Conservation (phyloP, 2,113 vertebrate genomes). For the Gnathonemus echidnorhynchus region DNA sequence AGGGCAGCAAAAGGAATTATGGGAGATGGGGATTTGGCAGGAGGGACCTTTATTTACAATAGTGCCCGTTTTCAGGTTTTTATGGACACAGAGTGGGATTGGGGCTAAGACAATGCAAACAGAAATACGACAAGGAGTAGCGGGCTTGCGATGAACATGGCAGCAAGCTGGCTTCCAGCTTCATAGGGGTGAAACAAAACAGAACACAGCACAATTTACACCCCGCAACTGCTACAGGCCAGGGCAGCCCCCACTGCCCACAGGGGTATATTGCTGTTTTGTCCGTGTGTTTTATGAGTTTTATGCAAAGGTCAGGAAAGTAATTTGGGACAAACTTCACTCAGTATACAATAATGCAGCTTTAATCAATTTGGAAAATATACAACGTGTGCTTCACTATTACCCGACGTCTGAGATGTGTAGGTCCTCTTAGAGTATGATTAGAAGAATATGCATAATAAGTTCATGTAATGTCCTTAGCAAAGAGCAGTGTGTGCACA, state of each 20-base stretch:
- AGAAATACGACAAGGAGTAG: neutral
- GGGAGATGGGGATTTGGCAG: neutral
- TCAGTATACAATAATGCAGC: neutral
- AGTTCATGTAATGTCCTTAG: neutral
- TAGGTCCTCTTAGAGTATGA: neutral
- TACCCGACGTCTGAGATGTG: neutral
- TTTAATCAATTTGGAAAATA: neutral
- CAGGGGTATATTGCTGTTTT: neutral
- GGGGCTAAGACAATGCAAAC: neutral
- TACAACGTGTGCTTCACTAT: neutral
- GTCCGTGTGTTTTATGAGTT: neutral
- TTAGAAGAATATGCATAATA: conserved; percentile 5
- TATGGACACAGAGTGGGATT: neutral
- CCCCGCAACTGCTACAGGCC: neutral
- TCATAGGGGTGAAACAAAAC: neutral
- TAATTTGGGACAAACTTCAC: neutral
- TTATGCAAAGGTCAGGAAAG: neutral
- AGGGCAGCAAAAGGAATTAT: neutral
- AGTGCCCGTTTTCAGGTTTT: neutral
- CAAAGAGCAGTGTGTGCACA: conserved; percentile 4
- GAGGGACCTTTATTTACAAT: neutral
- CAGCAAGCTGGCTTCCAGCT: neutral
- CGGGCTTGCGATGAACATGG: neutral
- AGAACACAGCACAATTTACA: neutral
- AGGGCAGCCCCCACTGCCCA: neutral